Evolutionary conservation across 2,888 invertebrate genomes (phyloP).

Genomic region (Dicyrtoma fusca): DNA sequence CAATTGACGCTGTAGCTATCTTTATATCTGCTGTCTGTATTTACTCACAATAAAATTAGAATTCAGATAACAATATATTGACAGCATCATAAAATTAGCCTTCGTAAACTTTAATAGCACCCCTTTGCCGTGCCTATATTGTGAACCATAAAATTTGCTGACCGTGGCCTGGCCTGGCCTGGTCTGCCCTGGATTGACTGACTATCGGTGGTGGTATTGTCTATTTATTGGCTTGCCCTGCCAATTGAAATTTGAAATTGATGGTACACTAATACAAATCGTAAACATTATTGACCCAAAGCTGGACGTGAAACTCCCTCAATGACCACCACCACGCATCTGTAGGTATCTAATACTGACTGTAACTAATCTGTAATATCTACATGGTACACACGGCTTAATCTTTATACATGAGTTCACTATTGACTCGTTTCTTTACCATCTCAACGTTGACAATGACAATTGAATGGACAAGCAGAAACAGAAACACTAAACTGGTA

Average conservation of each 20-base stretch:
- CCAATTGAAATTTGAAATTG: neutral
- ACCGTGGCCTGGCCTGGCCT: neutral
- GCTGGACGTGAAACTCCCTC: constrained; percentile 2
- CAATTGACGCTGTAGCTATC: too few species aligned
- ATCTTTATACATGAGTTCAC: neutral
- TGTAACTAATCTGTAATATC: neutral
- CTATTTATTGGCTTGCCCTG: too few species aligned
- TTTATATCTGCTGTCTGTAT: too few species aligned
- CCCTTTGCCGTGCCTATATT: neutral
- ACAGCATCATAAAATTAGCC: neutral
- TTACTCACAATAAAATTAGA: too few species aligned
- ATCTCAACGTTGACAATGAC: too few species aligned
- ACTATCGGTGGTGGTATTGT: too few species aligned
- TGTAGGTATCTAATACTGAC: neutral
- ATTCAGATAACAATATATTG: neutral
- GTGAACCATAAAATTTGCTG: neutral
- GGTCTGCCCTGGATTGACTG: neutral
- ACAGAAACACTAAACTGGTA: too few species aligned
- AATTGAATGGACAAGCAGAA: too few species aligned
- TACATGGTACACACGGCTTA: constrained; percentile 15
- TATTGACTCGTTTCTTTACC: too few species aligned
- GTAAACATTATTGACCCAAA: constrained; percentile 22
- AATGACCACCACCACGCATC: constrained; percentile 6
- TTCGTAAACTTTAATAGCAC: constrained; percentile 4
- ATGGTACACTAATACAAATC: constrained; percentile 1